Conservation (phyloP, 2,888 invertebrate genomes). For the Thereva nobilitata region DNA sequence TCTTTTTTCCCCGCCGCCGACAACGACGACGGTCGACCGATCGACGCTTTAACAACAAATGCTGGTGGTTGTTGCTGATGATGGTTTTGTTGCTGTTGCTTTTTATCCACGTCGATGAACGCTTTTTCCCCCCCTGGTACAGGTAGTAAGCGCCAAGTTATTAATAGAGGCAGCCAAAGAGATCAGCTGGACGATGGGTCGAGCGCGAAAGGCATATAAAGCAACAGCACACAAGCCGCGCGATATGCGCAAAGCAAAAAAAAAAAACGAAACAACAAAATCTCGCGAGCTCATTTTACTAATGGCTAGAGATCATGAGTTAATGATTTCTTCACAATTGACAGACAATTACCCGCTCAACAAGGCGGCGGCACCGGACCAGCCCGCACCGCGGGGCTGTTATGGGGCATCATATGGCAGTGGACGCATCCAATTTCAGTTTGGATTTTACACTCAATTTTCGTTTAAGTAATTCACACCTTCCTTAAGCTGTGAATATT, state of each 20-base stretch:
- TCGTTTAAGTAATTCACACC: not conserved
- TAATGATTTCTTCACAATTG: slow-evolving; percentile 28
- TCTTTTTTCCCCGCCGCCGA: not conserved
- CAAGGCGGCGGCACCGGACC: not conserved
- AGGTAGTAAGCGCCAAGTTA: not conserved
- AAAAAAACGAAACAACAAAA: not conserved
- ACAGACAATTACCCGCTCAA: slow-evolving; percentile 15
- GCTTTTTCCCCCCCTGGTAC: too few relatives aligned
- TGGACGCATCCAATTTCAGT: slow-evolving; percentile 8
- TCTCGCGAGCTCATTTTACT: slow-evolving; percentile 4
- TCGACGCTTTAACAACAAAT: not conserved
- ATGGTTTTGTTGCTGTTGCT: not conserved
- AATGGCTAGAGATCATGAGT: slow-evolving; percentile 9
- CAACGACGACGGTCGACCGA: not conserved
- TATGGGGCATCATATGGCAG: not conserved
- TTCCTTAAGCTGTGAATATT: too few relatives aligned
- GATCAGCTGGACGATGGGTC: not conserved
- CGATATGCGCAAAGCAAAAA: too few relatives aligned
- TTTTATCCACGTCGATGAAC: too few relatives aligned
- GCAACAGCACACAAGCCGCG: too few relatives aligned
- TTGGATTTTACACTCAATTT: slow-evolving; percentile 10
- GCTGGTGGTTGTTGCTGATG: not conserved
- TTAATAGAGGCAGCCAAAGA: slow-evolving; percentile 1
- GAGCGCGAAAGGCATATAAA: not conserved
- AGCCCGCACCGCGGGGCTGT: not conserved